phyloP scores from a whole-genome alignment of 2,113 vertebrate species.

The Fregata magnificens region DNA sequence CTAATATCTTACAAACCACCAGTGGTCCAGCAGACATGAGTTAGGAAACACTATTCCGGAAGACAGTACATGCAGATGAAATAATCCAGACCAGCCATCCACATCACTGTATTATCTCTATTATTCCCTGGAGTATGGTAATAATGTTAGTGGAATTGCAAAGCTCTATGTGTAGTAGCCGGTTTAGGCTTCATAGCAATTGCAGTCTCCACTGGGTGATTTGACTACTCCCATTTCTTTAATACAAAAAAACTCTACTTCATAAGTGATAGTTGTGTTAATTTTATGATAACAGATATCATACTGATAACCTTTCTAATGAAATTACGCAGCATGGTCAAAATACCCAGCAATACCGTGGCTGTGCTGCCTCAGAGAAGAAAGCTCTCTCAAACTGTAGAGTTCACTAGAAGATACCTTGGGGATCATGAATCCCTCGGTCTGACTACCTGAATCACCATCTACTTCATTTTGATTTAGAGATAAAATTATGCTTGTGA shows the following conservation, averaged over 20 bases:
- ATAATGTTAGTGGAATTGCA: slow-evolving; percentile 25
- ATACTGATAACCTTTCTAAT: not conserved
- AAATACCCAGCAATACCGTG: not conserved
- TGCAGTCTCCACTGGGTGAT: not conserved
- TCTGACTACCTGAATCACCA: not conserved
- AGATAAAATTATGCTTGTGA: not conserved
- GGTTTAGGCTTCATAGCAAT: not conserved
- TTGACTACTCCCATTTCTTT: not conserved
- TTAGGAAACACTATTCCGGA: not conserved
- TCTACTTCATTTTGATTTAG: not conserved
- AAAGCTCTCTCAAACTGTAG: not conserved
- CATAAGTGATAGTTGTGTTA: not conserved
- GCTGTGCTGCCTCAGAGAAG: not conserved
- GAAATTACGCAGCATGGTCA: not conserved
- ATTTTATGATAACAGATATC: not conserved
- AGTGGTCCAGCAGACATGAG: not conserved
- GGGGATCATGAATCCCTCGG: not conserved
- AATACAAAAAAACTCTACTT: not conserved
- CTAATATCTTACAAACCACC: not conserved
- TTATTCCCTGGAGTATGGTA: not conserved
- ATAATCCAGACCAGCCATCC: slow-evolving; percentile 28
- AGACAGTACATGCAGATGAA: not conserved
- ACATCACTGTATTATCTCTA: slow-evolving; percentile 16
- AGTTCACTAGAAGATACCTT: not conserved
- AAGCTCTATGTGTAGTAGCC: not conserved